Base-by-base conservation (phyloP, 2,797 vertebrate genomes). In the Pangasius sanitwongsei region DNA sequence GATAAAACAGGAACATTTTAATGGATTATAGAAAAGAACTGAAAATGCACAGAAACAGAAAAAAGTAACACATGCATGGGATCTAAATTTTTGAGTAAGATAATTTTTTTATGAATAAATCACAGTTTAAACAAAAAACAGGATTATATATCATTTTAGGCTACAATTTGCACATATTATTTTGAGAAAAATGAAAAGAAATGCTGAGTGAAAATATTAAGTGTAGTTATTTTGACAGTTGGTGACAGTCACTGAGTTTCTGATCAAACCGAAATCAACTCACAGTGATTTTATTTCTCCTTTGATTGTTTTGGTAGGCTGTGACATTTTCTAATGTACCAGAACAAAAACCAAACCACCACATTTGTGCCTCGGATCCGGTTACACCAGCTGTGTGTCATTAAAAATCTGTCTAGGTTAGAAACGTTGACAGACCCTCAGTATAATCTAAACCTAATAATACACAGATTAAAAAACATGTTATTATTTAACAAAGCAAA, bases 371-470 rank as follows among this genome's bases (percentile, higher is more conserved):
- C 34, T 69, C n/a, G 53, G 63, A 85, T 34, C 83, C 4, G 65
- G 83, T 85, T 85, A 85, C 65, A 70, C 83, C 63, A 65, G 61
- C 41, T 85, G 83, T 69, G 6, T n/a, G 44, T 31, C 83, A 69
- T 69, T 25, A 61, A 67, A 65, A 50, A 23, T 3, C n/a, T 37
- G 8, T 13, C 63, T 53, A 6, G 9, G 23, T 67, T 63, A n/a
- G 23, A 83, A 83, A 83, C 16, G 16, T 28, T 16, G 11, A 41
- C 25, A 55, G n/a, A 80, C 12, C 28, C 11, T 18, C 15, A 12
- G n/a, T 80, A 80, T 11, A 18, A n/a, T n/a, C 25, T 75, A 80
- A 80, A 41, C 9, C 23, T 63, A 83, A 37, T 59, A 59, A 28
- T 44, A 83, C 2, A 65, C 37, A 18, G 34, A 63, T 44, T 15